Base-by-base conservation (phyloP, 2,888 invertebrate species). In the Orgyia antiqua region DNA sequence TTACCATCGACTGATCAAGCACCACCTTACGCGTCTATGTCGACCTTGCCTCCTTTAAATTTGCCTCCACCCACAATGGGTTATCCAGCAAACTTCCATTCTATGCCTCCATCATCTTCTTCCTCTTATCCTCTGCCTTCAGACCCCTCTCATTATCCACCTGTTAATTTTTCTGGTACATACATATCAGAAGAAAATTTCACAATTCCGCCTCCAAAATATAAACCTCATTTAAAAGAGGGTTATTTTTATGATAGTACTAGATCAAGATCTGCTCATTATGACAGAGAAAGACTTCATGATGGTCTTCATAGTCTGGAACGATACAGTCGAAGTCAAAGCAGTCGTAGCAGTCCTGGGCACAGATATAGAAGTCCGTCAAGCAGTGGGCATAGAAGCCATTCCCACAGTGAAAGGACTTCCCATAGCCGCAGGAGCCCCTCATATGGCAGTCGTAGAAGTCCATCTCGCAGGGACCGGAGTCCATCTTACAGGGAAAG, bases 21-120 rank as follows among this genome's bases (percentile, higher is more conserved):
- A 1, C 34, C 42, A 5, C 28, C 45, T n/a, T 58, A 39, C 11
- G 30, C 28, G 3, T 36, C 45, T 10, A 42, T 46, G 34, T 27
- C 44, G 24, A 29, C 42, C 2, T 29, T 48, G 13, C 61, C 53
- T 6, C 51, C 51, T 1, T 29, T 59, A 12, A 52, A 51, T 11
- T 33, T 60, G 2, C 64, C 62, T 19, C 64, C 68, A 13, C 62
- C 68, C 7, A 4, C 42, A 7, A 32, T 45, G 3, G 31, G 40
- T 3, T 53, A 37, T 23, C 35, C 55, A n/a, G 21, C 51, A 5
- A 44, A 56, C 13, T 33, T 56, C 24, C 46, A 45, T 17, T 33
- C 47, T 3, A 31, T 44, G 2, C 48, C 56, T 6, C 49, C 56
- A 3, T 55, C 52, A 2, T 36, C 44, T 3, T 47, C 58, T 8